Evolutionary conservation across 2,113 vertebrate species (phyloP), one percentile per base, ranked within the genome.

Genomic region (Dolichallabes microphthalmus): DNA sequence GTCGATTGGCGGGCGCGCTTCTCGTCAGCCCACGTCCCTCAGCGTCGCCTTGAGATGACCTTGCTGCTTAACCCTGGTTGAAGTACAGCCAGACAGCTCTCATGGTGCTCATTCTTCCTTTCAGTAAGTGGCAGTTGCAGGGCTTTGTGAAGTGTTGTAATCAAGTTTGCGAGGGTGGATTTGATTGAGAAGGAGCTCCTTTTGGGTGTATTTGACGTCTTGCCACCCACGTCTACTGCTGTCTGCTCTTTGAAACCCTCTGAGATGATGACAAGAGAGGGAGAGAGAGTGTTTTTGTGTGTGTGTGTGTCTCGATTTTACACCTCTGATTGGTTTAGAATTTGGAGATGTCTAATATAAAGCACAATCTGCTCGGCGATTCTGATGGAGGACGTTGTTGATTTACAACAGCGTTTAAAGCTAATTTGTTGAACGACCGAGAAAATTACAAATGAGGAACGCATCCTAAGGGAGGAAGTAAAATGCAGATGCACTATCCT

Each of bases 111-210:
- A 74, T 71, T 78, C 78, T 86, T 76, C 86, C 86, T 61, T 60
- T 85, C 52, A 17, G 73, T 84, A 79, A 86, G 87, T 87, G 85
- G 79, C 83, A 85, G 80, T 88, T 68, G 53, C 82, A 73, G 83
- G 75, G 60, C 52, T 55, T 73, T 57, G 78, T 75, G 87, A 85
- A 85, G 80, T 71, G 83, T 69, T 87, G 87, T 89, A 89, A 89
- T 89, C 89, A 89, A 73, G 85, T 85, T 86, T 85, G 85, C 60
- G 86, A 89, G 80, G 80, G 83, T 85, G 80, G 89, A 17, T 73
- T 88, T 89, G 89, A 89, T 89, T 88, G 85, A 89, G 87, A 88
- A 89, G 76, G 85, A 75, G 79, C 85, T 87, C 87, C 85, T 84
- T 76, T 66, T 52, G 82, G 66, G 82, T 68, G 25, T 81, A 84